A percentile compares a stretch with the other conserved stretches of the same genome.
These are phyloP conservation scores for Cheilosia urbana DNA, from an alignment of 2,888 invertebrate genomes.

Conservation along the genomic window DNA sequence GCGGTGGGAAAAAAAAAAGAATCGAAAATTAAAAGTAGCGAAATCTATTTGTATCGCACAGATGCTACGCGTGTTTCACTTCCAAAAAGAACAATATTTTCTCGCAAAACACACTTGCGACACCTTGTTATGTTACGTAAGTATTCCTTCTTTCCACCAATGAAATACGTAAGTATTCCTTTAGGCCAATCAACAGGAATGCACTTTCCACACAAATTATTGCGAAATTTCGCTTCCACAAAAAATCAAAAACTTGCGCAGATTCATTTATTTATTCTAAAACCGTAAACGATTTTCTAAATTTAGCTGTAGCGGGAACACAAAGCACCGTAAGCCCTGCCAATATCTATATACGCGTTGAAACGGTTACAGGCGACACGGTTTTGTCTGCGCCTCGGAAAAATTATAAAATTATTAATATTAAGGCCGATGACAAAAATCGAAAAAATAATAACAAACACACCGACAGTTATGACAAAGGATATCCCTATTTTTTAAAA, in stretches of 20 bases:
- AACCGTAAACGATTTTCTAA: constrained; percentile 63
- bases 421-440: constrained; percentile 47
- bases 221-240: constrained; percentile 52
- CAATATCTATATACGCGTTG: constrained; percentile 25
- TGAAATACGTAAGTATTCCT: constrained; percentile 35
- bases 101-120: constrained; percentile 19
- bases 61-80: constrained; percentile 10
- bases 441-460: constrained; percentile 7
- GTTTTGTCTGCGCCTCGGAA: constrained; percentile 12
- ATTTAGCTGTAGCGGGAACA: constrained; percentile 57
- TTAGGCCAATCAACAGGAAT: constrained; percentile 45
- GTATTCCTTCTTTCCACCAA: constrained; percentile 11
- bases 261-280: constrained; percentile 48
- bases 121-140: constrained; percentile 59
- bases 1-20: neutral
- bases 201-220: constrained; percentile 47
- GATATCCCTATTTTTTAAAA: constrained; percentile 30
- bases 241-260: constrained; percentile 44
- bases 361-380: constrained; percentile 21
- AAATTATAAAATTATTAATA: constrained; percentile 56
- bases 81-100: constrained; percentile 31
- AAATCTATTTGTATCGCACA: constrained; percentile 61
- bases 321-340: constrained; percentile 56
- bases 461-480: neutral
- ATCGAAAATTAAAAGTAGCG: constrained; percentile 27